Base-by-base conservation (phyloP, 2,113 vertebrate genomes). In the Damaliscus lunatus region DNA sequence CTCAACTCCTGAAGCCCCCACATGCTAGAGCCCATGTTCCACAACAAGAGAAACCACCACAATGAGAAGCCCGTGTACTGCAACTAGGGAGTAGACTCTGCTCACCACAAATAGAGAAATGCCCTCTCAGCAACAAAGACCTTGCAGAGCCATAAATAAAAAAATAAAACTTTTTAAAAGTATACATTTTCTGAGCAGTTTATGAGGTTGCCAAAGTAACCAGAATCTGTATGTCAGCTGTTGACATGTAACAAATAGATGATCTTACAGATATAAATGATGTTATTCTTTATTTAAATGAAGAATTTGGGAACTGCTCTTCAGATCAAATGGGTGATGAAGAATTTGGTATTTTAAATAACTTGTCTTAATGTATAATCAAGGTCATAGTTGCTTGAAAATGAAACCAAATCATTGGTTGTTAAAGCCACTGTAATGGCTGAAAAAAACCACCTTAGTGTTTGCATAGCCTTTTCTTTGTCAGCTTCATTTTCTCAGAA, bases 401-500 rank as follows among this genome's bases (percentile, higher is more conserved):
- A 97, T 87, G 46, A 94, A 92, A 71, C 23, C 50, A 95, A 97
- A 90, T 86, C 52, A 64, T 52, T 90, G 82, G 19, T 71, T 88
- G 29, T 87, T 46, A 96, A 94, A 96, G 78, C 7, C 50, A 67
- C 33, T 86, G 59, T 96, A 77, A 86, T 82, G 43, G 48, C 53
- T 82, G n/a, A 88, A 83, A 95, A 95, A 17, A 74, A 74, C n/a
- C 15, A 92, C 16, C 14, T 81, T 67, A 43, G 59, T 74, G 89
- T 95, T 92, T 84, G 7, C 11, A 94, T 15, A 97, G 48, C 11
- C 60, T 91, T 90, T 62, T 40, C 27, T 97, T 87, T 67, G 87
- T 96, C 71, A 95, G 71, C 46, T 81, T 81, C 27, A 46, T 92
- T 96, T 96, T 95, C 80, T 95, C 80, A 52, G 91, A 96, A 96